Base-by-base conservation (phyloP, 2,888 invertebrate genomes). In the Apodemia hepburni region DNA sequence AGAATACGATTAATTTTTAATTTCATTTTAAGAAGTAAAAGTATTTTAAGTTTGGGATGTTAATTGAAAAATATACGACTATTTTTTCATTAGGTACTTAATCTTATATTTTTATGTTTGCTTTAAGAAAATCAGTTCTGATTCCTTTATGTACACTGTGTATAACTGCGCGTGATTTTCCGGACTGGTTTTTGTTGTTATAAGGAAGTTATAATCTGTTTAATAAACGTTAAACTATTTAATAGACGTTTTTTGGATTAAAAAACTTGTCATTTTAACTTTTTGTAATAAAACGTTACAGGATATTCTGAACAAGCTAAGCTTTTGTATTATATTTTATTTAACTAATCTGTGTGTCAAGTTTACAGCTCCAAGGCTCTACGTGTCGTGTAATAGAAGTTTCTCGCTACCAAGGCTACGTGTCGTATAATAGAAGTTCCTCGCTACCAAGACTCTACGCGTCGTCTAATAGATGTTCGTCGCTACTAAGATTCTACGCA, bases 141-240 rank as follows among this genome's bases (percentile, higher is more conserved):
- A 15, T 45, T 45, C 45, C n/a, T 45, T 45, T 15, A 45, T 8
- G 45, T 15, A 45, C 5, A 7, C 2, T 8, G 45, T 15, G n/a
- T 2, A 7, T n/a, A n/a, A n/a, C 45, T 7, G 22, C 54, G 54
- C 27, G 54, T 54, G 54, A 27, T 54, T 51, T 51, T 11, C 54
- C 29, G 27, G 5, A 3, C 12, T n/a, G 7, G 2, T 54, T 54
- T 54, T 54, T 54, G 54, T 29, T 15, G 27, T 54, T 15, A 54
- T 54, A 54, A 29, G 54, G 54, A 54, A 54, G 54, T 54, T 27
- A 54, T 54, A 54, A 15, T 15, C 11, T 7, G 29, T 54, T 54
- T 29, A 54, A 27, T 54, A 54, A 54, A 29, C 51, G 51, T 12
- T 22, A 18, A 27, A 51, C 42, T 42, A 42, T 42, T 42, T 42